Evolutionary conservation across 2,113 vertebrate genomes (phyloP), one percentile per base, ranked within the genome.

Genomic region (Actenoides lindsayi): DNA sequence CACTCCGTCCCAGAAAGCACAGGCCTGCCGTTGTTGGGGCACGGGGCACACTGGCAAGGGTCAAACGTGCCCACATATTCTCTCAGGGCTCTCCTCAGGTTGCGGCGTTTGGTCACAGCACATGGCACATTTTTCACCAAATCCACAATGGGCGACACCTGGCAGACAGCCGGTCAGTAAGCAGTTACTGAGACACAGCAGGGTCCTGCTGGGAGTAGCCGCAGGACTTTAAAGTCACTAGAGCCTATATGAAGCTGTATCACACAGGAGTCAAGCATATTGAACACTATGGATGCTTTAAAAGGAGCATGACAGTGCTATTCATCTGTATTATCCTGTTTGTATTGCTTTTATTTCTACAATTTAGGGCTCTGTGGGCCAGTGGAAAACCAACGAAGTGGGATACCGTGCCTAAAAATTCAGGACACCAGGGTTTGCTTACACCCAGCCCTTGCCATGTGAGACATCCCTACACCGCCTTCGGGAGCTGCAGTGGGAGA

Each of bases 61-160:
- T 99, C 99, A 57, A 98, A 98, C 69, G 94, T 98, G 31, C 96
- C 95, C 78, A 80, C 51, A 1, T 99, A 98, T 23, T 99, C 98
- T 51, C 73, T 44, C 80, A 99, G 97, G 5, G 99, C 99, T 95
- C 88, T 98, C 53, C 89, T 33, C 93, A 99, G 97, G 89, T 99
- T 98, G 15, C 94, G 98, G 54, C 98, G 98, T 88, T 98, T 99
- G 3, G 99, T 99, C 57, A 87, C 97, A 0, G 99, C 98, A 31
- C 99, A 99, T 0, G 99, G 98, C 54, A 99, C 93, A 1, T 98
- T 98, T 37, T 93, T 97, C 16, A 99, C 98, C 91, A 99, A 90
- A 44, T 99, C 97, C n/a, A 98, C 35, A 37, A 99, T 98, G 39
- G 99, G 98, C 1, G 97, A 97, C 71, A 99, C 93, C 99, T 99